A percentile compares a stretch with the other conserved stretches of the same genome.
phyloP scores from a whole-genome alignment of 2,797 vertebrate genomes.

The Neostethus bicornis region DNA sequence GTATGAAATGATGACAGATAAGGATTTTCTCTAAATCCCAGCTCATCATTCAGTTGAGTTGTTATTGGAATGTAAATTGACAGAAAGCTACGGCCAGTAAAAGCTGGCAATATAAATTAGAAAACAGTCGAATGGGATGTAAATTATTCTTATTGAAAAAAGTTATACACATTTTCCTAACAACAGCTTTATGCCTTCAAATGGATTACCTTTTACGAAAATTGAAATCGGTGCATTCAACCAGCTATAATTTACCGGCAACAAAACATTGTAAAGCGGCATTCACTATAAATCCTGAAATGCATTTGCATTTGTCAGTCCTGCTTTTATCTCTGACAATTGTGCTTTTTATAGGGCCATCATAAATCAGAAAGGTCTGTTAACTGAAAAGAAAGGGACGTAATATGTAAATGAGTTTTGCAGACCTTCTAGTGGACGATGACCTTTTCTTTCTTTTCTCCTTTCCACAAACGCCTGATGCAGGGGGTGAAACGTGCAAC shows the following conservation, averaged over 20 bases:
- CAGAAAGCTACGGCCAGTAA: neutral
- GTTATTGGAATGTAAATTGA: neutral
- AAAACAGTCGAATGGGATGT: neutral
- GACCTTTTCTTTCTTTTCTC: slow-evolving; percentile 4
- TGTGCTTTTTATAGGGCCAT: slow-evolving; percentile 49
- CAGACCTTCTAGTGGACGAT: slow-evolving; percentile 29
- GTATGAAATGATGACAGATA: neutral
- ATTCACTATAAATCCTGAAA: slow-evolving; percentile 57
- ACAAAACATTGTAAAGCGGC: slow-evolving; percentile 41
- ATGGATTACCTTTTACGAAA: slow-evolving; percentile 20
- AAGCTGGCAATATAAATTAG: no score
- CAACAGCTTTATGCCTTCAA: slow-evolving; percentile 12
- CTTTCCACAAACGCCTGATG: neutral
- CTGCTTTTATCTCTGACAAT: slow-evolving; percentile 46
- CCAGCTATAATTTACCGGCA: slow-evolving; percentile 23
- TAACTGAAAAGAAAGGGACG: slow-evolving; percentile 44
- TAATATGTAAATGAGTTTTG: slow-evolving; percentile 63
- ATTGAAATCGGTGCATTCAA: slow-evolving; percentile 29
- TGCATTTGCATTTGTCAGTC: slow-evolving; percentile 66
- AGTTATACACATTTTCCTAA: neutral
- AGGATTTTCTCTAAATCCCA: neutral
- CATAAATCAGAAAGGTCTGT: slow-evolving; percentile 64
- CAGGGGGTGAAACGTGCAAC: slow-evolving; percentile 4
- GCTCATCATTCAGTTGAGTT: neutral
- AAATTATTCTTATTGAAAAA: neutral